These are phyloP conservation scores for Neoascia interrupta DNA, from an alignment of 2,888 invertebrate species.

Conservation along the genomic window DNA sequence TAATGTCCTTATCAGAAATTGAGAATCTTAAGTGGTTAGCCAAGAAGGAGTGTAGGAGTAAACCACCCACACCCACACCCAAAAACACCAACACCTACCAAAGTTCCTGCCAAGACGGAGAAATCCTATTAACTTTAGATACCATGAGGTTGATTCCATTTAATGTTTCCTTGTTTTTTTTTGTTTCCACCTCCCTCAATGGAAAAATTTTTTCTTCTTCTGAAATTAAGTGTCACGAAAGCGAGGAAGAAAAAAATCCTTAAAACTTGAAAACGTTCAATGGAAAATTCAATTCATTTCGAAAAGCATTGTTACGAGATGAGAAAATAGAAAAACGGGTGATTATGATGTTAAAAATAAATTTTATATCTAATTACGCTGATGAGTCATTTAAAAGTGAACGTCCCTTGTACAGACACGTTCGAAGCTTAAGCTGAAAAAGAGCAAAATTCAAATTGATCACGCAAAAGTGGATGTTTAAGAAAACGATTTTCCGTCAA, in stretches of 20 bases:
- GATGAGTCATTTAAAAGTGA: constrained; percentile 36
- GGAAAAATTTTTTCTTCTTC: background rate
- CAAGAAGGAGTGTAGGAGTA: constrained; percentile 16
- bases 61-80: background rate
- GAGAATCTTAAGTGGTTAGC: constrained; percentile 58
- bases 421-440: too few relatives aligned
- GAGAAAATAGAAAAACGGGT: background rate
- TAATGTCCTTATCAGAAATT: constrained; percentile 60
- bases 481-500: too few relatives aligned
- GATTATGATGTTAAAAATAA: constrained; percentile 28
- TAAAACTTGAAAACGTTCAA: constrained; percentile 11
- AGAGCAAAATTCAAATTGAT: too few relatives aligned
- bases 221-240: constrained; percentile 3
- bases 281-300: constrained; percentile 41
- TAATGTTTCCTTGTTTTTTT: constrained; percentile 33
- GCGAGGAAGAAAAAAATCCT: constrained; percentile 7
- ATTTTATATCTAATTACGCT: constrained; percentile 34
- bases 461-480: too few relatives aligned
- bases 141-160: constrained; percentile 49
- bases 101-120: background rate
- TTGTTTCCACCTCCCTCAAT: background rate
- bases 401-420: too few relatives aligned
- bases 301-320: constrained; percentile 6
- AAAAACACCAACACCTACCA: background rate
- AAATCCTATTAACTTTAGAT: constrained; percentile 60